These are phyloP conservation scores for Zosterops japonicus DNA, from an alignment of 2,113 vertebrate genomes.

Conservation along the genomic window DNA sequence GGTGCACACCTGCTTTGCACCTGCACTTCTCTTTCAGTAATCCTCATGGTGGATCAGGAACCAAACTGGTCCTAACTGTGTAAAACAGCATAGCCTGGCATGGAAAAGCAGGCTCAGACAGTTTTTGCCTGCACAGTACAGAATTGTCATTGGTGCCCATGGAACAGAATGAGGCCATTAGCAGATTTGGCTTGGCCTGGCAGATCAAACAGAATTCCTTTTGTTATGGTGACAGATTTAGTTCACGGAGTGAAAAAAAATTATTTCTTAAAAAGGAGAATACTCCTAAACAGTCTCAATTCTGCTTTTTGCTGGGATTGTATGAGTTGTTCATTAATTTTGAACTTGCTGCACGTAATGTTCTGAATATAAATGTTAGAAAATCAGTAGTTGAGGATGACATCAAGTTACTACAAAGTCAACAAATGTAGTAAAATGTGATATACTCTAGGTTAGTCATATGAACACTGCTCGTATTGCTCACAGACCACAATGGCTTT, in stretches of 20 bases:
- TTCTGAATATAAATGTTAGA: background rate
- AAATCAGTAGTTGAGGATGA: background rate
- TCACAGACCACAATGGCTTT: background rate
- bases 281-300: background rate
- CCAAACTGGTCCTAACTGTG: background rate
- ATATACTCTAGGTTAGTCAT: background rate
- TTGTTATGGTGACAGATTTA: background rate
- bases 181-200: background rate
- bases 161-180: background rate
- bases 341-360: background rate
- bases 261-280: background rate
- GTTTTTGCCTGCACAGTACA: background rate
- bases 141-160: background rate
- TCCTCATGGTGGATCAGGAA: background rate
- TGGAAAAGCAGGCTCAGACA: background rate
- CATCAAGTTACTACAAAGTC: background rate
- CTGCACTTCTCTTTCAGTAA: background rate
- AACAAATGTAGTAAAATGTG: background rate
- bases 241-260: background rate
- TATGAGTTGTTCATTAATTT: background rate
- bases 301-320: background rate
- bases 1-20: background rate
- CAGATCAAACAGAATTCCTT: background rate
- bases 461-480: background rate
- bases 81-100: background rate